These are phyloP conservation scores for Bursaphelenchus mucronatus DNA, from an alignment of 1,140 invertebrate species.

Conservation along the genomic window DNA sequence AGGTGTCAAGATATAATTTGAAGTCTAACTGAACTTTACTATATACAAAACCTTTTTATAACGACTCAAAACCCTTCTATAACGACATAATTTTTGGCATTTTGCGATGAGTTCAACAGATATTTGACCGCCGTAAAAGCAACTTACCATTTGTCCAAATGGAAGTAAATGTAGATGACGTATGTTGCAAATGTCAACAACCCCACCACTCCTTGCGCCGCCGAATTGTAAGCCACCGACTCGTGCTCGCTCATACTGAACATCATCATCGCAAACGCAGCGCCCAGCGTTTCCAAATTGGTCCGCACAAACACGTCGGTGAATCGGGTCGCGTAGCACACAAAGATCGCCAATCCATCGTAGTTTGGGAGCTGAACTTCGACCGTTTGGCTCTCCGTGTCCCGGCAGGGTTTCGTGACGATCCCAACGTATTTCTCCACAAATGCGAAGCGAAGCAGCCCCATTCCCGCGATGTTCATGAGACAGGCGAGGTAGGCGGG, in stretches of 20 bases:
- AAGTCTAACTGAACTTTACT: too few species aligned
- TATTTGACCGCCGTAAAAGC: neutral
- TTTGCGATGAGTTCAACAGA: neutral
- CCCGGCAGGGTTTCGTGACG: neutral
- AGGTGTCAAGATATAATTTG: too few species aligned
- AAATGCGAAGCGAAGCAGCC: slow-evolving; percentile 25
- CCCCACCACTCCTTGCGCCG: slow-evolving; percentile 26
- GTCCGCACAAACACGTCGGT: slow-evolving; percentile 29
- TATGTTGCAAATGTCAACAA: slow-evolving; percentile 21
- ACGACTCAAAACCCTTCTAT: neutral
- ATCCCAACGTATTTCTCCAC: slow-evolving; percentile 24
- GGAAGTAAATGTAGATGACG: slow-evolving; percentile 27
- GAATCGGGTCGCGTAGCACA: slow-evolving; percentile 37
- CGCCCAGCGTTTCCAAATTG: slow-evolving; percentile 34
- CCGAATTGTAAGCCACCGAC: slow-evolving; percentile 18
- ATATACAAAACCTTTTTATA: too few species aligned
- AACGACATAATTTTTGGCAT: too few species aligned
- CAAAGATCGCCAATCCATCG: slow-evolving; percentile 25
- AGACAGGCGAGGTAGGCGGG: slow-evolving; percentile 23
- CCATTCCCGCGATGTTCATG: slow-evolving; percentile 31
- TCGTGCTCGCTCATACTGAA: slow-evolving; percentile 22
- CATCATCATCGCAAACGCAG: slow-evolving; percentile 37
- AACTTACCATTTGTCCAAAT: slow-evolving; percentile 22
- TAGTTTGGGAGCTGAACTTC: slow-evolving; percentile 19
- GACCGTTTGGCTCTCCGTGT: neutral